Base-by-base conservation (phyloP, 2,113 vertebrate genomes). In the Oncorhynchus nerka region DNA sequence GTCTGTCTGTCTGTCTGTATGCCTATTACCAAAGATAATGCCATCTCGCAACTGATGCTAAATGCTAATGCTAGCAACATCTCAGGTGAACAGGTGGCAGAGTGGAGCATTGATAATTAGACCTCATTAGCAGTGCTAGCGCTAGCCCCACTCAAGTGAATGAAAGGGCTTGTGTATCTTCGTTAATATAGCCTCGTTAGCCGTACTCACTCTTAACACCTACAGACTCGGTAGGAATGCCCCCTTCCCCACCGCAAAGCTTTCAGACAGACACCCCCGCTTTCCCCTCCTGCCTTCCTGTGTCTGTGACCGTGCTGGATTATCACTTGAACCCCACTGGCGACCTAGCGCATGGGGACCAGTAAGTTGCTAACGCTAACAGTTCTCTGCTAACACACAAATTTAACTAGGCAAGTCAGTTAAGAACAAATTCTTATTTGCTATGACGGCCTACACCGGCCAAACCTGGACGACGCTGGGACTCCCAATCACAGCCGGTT, bases 311-410 rank as follows among this genome's bases (percentile, higher is more conserved):
- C 5, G 2, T 59, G 73, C 71, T 71, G 70, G 78, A 75, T 77
- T 61, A 66, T 75, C 80, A 71, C 90, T 89, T 86, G 87, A 90
- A 87, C 87, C 81, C 90, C 89, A 88, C 86, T 57, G 89, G 79
- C 67, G 76, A 45, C 80, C 70, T 6, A 19, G 75, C 16, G 13
- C 73, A 68, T 70, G 34, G 80, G 66, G 81, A 75, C 79, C n/a
- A 26, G 84, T 81, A 83, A 84, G 49, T 3, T n/a, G 74, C 85
- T 84, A 81, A 75, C 85, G 73, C 87, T 84, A 81, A 77, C 84
- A 76, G 76, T 71, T 71, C 75, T 67, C 75, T 79, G 71, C 84
- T 88, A 85, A 34, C 34, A 34, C 34, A 34, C 34, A 34, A 8
- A 34, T 34, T 7, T 34, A 34, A 34, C 34, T 7, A 7, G 34